These are phyloP conservation scores for Melanostoma scalare DNA, from an alignment of 2,888 invertebrate species.

Conservation along the genomic window DNA sequence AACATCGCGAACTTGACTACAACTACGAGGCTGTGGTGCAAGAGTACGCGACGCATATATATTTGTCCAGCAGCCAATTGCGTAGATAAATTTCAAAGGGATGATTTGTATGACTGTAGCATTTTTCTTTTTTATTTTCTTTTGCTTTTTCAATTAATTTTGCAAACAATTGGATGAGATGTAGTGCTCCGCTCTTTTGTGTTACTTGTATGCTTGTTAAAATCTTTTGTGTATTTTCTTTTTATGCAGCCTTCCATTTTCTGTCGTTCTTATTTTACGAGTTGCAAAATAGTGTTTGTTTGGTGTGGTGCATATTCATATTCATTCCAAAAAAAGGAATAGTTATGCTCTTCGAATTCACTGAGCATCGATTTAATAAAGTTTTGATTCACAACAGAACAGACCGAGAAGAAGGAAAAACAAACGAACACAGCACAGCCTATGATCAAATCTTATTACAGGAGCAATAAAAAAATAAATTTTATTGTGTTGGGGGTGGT, in stretches of 20 bases:
- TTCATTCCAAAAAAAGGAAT: too few relatives aligned
- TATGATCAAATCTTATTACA: too few relatives aligned
- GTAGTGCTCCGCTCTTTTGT: conserved; percentile 45
- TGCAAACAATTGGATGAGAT: conserved; percentile 59
- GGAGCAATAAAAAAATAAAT: too few relatives aligned
- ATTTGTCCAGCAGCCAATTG: conserved; percentile 62
- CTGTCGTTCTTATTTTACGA: conserved; percentile 33
- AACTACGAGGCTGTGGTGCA: conserved; percentile 56
- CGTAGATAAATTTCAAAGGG: conserved; percentile 53
- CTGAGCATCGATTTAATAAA: too few relatives aligned
- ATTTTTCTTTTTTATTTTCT: conserved; percentile 13
- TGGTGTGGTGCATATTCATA: too few relatives aligned
- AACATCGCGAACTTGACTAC: conserved; percentile 57
- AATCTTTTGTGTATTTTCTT: conserved; percentile 43
- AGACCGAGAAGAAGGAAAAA: too few relatives aligned
- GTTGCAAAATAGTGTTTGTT: not conserved
- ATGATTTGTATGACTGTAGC: conserved; percentile 14
- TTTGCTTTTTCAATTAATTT: conserved; percentile 56
- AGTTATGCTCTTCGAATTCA: too few relatives aligned
- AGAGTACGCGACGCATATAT: conserved; percentile 72
- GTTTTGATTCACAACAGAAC: too few relatives aligned
- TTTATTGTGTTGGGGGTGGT: too few relatives aligned
- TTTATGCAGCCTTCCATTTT: conserved; percentile 22
- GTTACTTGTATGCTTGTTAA: conserved; percentile 14
- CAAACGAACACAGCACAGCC: too few relatives aligned